Evolutionary conservation across 2,888 invertebrate genomes (phyloP).

Genomic region (Dastarcus helophoroides): DNA sequence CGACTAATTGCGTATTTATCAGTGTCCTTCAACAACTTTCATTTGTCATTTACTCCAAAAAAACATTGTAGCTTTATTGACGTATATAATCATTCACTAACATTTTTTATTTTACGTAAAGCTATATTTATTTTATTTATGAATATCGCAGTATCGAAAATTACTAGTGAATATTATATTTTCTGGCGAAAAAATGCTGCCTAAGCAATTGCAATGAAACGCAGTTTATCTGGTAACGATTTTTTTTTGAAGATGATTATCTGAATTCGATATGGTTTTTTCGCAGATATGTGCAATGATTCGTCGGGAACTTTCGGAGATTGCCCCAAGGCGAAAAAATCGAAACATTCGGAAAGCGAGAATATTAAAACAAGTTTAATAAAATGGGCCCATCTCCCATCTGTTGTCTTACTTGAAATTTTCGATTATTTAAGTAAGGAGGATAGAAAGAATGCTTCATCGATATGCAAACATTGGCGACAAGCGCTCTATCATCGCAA

Average conservation of each 20-base stretch:
- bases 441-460: constrained; percentile 33
- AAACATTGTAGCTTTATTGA: constrained; percentile 13
- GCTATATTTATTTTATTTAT: too few relatives aligned
- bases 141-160: constrained; percentile 7
- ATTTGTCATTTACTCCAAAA: constrained; percentile 15
- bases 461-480: constrained; percentile 35
- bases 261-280: constrained; percentile 5
- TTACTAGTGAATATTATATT: constrained; percentile 5
- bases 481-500: constrained; percentile 33
- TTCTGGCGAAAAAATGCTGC: too few relatives aligned
- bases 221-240: constrained; percentile 10
- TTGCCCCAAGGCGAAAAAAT: constrained; percentile 35
- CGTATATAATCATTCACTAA: constrained; percentile 12
- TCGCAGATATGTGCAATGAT: constrained; percentile 31
- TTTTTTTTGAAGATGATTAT: constrained; percentile 8
- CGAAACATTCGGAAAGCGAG: constrained; percentile 26
- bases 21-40: constrained; percentile 16
- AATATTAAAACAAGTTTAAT: constrained; percentile 11
- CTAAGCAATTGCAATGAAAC: too few relatives aligned
- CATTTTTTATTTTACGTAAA: too few relatives aligned
- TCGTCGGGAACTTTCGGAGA: constrained; percentile 27
- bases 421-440: constrained; percentile 29
- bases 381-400: constrained; percentile 34
- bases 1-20: constrained; percentile 4
- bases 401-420: constrained; percentile 32